Percentiles rank a stretch among this genome's conserved stretches.
These are phyloP conservation scores for Picus viridis DNA, from an alignment of 2,797 vertebrate genomes.

Conservation along the genomic window DNA sequence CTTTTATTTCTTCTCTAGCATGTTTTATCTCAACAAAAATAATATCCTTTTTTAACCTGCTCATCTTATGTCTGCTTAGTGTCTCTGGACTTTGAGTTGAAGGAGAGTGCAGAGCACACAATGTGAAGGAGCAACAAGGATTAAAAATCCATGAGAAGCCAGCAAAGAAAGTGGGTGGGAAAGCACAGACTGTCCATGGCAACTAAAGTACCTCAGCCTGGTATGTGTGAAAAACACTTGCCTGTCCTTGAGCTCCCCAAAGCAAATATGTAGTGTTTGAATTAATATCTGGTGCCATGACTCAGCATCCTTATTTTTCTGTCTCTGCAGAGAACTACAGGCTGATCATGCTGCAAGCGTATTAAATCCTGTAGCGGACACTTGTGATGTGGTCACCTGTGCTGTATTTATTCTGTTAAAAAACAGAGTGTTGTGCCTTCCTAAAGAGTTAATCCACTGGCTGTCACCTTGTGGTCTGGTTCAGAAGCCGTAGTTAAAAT, in stretches of 20 bases:
- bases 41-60: background rate
- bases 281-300: background rate
- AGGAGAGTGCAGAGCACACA: background rate
- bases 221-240: background rate
- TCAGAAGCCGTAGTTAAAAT: background rate
- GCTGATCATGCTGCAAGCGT: background rate
- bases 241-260: background rate
- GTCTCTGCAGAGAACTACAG: background rate
- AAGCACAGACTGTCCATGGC: background rate
- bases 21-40: background rate
- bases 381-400: background rate
- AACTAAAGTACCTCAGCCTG: background rate
- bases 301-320: background rate
- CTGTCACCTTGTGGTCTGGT: conserved; percentile 9
- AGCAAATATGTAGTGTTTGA: conserved; percentile 8
- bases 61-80: background rate
- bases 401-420: background rate
- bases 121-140: background rate
- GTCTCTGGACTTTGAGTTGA: background rate
- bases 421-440: conserved; percentile 20
- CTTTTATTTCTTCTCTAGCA: background rate
- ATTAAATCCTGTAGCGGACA: background rate
- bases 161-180: background rate
- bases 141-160: background rate
- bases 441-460: background rate